Conservation (phyloP, 2,113 vertebrate species). For the Poicephalus gulielmi region DNA sequence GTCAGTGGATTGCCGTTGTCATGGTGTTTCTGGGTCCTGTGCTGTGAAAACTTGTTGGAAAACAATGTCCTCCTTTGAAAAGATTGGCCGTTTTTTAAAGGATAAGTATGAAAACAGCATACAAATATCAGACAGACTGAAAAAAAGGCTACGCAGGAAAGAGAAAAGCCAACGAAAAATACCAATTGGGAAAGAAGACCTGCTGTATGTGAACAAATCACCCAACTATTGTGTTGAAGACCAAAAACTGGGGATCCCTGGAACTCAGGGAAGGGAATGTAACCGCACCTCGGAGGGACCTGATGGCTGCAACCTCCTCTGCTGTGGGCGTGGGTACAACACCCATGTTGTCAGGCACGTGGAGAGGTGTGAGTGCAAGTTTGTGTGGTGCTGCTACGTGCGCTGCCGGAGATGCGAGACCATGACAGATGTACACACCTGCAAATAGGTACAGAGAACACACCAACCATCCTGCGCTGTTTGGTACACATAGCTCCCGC, state of each 20-base stretch:
- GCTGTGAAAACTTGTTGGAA: constrained; percentile 97
- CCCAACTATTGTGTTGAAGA: constrained; percentile 95
- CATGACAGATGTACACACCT: constrained; percentile 95
- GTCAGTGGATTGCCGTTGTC: constrained; percentile 94
- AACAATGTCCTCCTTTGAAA: constrained; percentile 90
- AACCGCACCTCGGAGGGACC: constrained; percentile 86
- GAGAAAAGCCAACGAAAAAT: constrained; percentile 81
- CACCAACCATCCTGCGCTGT: rapidly evolving
- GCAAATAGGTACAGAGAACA: constrained; percentile 75
- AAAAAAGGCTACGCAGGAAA: constrained; percentile 82
- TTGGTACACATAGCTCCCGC: rapidly evolving
- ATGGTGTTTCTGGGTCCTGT: constrained; percentile 96
- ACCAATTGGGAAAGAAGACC: constrained; percentile 80
- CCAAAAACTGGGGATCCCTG: constrained; percentile 81
- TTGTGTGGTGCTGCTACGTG: constrained; percentile 98
- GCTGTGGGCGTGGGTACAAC: constrained; percentile 95
- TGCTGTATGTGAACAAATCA: constrained; percentile 90
- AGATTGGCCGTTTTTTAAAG: constrained; percentile 88
- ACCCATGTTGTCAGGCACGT: constrained; percentile 90
- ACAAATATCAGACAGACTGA: constrained; percentile 84
- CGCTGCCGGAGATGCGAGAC: constrained; percentile 92
- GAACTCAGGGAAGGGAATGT: constrained; percentile 90
- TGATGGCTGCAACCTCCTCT: constrained; percentile 90
- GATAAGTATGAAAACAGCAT: constrained; percentile 91
- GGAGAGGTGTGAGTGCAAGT: constrained; percentile 93